Evolutionary conservation across 2,113 vertebrate species (phyloP).

Genomic region (Cinclus mexicanus): DNA sequence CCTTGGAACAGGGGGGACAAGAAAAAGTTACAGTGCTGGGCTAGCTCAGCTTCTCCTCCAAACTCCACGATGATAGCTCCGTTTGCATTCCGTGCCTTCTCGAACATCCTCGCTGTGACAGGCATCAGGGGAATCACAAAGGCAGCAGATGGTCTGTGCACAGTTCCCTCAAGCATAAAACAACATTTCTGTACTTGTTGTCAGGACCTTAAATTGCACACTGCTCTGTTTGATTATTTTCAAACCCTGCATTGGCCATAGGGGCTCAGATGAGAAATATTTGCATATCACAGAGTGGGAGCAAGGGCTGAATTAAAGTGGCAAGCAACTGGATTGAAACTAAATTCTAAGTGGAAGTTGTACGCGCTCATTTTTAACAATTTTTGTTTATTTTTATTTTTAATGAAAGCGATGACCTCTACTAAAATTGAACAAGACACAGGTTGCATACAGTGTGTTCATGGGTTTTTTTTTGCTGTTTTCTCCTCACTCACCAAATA

Average conservation of each 20-base stretch:
- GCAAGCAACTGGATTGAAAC: slow-evolving; percentile 45
- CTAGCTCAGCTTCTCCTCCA: not conserved
- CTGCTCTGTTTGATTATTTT: slow-evolving; percentile 71
- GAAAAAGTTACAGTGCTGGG: not conserved
- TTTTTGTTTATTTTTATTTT: not conserved
- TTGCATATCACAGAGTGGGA: slow-evolving; percentile 47
- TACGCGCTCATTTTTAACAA: not conserved
- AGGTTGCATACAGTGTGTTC: not conserved
- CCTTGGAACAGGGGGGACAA: no score
- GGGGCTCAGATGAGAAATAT: slow-evolving; percentile 48
- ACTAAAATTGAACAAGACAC: not conserved
- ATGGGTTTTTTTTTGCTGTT: not conserved
- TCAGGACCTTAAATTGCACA: slow-evolving; percentile 69
- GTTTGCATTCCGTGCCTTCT: not conserved
- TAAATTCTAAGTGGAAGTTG: slow-evolving; percentile 26
- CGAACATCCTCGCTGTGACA: slow-evolving; percentile 35
- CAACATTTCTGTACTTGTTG: slow-evolving; percentile 62
- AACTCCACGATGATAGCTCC: not conserved
- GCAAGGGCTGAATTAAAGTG: slow-evolving; percentile 42
- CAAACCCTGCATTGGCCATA: slow-evolving; percentile 40
- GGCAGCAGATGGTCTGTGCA: slow-evolving; percentile 70
- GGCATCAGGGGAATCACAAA: slow-evolving; percentile 54
- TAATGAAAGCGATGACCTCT: not conserved
- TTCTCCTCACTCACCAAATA: not conserved
- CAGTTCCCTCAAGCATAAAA: slow-evolving; percentile 70